Percentiles rank a stretch among this genome's conserved stretches.
phyloP scores from a whole-genome alignment of 2,888 invertebrate genomes.

The Ophion costatus region DNA sequence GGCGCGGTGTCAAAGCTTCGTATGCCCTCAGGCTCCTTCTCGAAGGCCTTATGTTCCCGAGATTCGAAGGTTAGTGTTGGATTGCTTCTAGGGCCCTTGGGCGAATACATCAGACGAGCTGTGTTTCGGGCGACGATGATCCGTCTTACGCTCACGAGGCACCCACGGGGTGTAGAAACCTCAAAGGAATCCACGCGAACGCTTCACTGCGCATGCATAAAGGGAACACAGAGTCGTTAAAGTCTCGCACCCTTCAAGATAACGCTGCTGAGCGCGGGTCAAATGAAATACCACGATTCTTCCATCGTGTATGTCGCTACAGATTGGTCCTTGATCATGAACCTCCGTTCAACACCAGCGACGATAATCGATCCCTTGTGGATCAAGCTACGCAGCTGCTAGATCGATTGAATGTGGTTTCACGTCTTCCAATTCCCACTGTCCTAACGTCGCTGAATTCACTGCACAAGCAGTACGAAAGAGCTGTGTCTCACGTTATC shows the following conservation, averaged over 20 bases:
- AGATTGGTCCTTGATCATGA: neutral
- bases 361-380: too few species aligned
- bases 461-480: neutral
- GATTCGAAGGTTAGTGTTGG: constrained; percentile 12
- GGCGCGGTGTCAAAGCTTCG: constrained; percentile 71
- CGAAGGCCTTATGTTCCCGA: constrained; percentile 60
- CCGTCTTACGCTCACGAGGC: constrained; percentile 8
- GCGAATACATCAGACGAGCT: constrained; percentile 36
- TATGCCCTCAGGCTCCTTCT: constrained; percentile 59
- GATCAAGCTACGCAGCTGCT: neutral
- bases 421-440: neutral
- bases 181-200: constrained; percentile 40
- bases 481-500: neutral
- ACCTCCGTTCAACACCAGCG: neutral
- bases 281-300: neutral
- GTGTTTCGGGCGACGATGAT: constrained; percentile 18
- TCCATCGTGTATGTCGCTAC: neutral
- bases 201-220: neutral
- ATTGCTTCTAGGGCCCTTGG: constrained; percentile 25
- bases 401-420: neutral
- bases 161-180: constrained; percentile 23
- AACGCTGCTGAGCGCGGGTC: neutral
- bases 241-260: neutral
- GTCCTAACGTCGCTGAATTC: too few species aligned
- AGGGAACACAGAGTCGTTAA: neutral